These are phyloP conservation scores for Hemiprocne comata DNA, from an alignment of 2,113 vertebrate genomes.

Conservation along the genomic window DNA sequence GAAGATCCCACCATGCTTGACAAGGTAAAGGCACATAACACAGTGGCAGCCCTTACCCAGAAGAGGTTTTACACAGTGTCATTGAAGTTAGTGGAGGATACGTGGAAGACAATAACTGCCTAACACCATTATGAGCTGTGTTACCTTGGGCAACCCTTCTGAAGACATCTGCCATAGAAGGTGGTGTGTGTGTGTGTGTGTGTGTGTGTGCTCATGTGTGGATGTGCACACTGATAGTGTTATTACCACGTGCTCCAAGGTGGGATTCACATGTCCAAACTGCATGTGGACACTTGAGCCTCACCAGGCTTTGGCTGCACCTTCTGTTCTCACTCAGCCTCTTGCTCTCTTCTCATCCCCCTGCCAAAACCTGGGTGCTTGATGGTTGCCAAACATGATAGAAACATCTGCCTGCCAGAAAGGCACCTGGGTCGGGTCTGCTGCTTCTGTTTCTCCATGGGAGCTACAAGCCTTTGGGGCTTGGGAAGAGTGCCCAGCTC, in stretches of 20 bases:
- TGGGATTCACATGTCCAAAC: neutral
- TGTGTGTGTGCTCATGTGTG: neutral
- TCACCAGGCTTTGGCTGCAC: neutral
- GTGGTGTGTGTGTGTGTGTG: too few relatives aligned
- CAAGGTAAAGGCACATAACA: neutral
- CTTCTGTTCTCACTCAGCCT: neutral
- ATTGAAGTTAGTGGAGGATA: neutral
- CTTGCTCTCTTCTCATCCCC: neutral
- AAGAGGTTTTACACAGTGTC: neutral
- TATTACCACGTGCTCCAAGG: neutral
- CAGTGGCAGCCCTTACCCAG: neutral
- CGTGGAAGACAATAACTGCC: neutral
- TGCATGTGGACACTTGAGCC: neutral
- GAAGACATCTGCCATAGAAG: neutral
- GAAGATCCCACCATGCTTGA: neutral
- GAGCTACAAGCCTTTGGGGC: neutral
- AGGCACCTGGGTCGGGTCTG: neutral
- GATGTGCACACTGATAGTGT: too few relatives aligned
- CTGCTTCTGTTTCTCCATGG: neutral
- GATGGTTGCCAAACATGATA: neutral
- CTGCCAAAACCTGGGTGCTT: neutral
- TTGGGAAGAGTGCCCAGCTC: neutral
- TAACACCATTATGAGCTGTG: neutral
- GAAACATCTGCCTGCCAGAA: slow-evolving; percentile 13
- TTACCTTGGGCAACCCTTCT: neutral